These are phyloP conservation scores for Steatornis caripensis DNA, from an alignment of 2,113 vertebrate genomes.

Conservation along the genomic window DNA sequence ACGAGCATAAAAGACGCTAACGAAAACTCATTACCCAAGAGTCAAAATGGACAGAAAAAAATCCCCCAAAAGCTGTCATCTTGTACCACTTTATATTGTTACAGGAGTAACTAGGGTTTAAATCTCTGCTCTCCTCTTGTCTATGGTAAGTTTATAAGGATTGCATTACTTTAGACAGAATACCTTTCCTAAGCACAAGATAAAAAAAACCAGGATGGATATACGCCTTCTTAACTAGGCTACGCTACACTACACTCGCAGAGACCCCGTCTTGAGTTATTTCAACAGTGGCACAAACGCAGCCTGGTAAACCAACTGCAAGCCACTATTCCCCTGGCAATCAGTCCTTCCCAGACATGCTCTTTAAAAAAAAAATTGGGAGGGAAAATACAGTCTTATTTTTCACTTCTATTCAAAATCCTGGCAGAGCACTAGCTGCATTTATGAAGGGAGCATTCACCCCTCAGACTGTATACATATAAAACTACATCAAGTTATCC, in stretches of 20 bases:
- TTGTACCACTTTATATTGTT: background rate
- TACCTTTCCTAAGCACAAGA: background rate
- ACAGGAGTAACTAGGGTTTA: background rate
- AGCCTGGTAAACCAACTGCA: background rate
- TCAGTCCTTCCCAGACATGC: fast-evolving
- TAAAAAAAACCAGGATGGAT: background rate
- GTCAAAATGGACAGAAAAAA: background rate
- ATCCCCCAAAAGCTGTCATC: background rate
- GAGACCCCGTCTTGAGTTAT: background rate
- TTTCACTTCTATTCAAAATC: background rate
- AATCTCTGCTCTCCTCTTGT: background rate
- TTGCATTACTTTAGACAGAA: background rate
- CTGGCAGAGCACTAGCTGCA: background rate
- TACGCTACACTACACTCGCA: background rate
- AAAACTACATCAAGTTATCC: background rate
- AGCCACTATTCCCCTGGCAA: background rate
- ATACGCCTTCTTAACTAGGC: background rate
- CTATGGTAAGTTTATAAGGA: background rate
- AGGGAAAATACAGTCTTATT: background rate
- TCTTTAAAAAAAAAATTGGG: background rate
- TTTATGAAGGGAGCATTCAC: background rate
- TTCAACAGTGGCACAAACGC: background rate
- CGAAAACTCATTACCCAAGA: background rate
- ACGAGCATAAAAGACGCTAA: background rate
- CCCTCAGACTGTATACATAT: background rate